Evolutionary conservation across 2,797 vertebrate species (phyloP), one percentile per base, ranked within the genome.

Genomic region (Australoheros facetus): DNA sequence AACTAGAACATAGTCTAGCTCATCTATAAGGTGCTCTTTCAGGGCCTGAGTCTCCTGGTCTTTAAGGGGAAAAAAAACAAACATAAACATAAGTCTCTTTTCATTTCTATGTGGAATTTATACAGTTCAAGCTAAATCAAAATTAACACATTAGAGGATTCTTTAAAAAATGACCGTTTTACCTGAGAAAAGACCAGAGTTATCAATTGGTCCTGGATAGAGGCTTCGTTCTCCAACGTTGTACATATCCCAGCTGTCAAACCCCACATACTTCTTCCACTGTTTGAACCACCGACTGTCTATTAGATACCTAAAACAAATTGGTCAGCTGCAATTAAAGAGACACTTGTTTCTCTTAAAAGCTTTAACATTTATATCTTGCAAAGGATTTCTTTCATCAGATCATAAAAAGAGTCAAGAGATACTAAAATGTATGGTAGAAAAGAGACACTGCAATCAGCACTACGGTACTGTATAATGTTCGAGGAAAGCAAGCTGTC

Each of bases 261-360:
- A 99, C 57, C 97, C 97, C 87, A 99, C 98, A 84, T 98, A 99
- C 78, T 99, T 99, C 94, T 99, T 99, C 98, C 98, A 99, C 77
- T 98, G 98, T 84, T 98, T 98, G 93, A 98, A 99, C 98, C 98
- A 99, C 51, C 97, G 95, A 75, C 96, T 98, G 93, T 98, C 97
- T 89, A 99, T 97, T 66, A 99, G 94, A 94, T 97, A 99, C 98
- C 98, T 99, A 88, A 71, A 82, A 87, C 56, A 85, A 60, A 86
- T 21, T 6, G 5, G 3, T 58, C 51, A 59, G 45, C 30, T 28
- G 73, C n/a, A 66, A 34, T 79, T 53, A 66, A 75, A 59, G 10
- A 48, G 13, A 84, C 60, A 76, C 10, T 14, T 0, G 1, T 70
- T 54, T 17, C 1, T 11, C 45, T 2, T 72, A 19, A 75, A 21